Base-by-base conservation (phyloP, 2,113 vertebrate species). In the Macaca mulatta region DNA sequence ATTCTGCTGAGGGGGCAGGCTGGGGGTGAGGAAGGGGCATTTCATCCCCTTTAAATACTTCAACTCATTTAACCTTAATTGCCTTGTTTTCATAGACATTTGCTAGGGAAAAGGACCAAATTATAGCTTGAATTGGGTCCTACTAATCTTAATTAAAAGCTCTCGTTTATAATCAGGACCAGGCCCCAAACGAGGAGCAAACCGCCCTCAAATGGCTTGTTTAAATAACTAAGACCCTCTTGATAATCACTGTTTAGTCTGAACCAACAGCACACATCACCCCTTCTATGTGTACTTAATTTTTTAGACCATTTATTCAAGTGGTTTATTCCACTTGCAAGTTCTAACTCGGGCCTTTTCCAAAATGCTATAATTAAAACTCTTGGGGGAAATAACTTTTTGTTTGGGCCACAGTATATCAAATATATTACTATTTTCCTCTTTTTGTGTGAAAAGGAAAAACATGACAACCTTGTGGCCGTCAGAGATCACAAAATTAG, bases 71-170 rank as follows among this genome's bases (percentile, higher is more conserved):
- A 98, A 98, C 93, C 96, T 98, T 98, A 99, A 99, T 98, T 98
- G 98, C 98, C 98, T 98, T 93, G 97, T 98, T 98, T 99, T 99
- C 98, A 98, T 98, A 98, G 99, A 98, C 97, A 97, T 98, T 98
- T 98, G 95, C 97, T 96, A 97, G 98, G 97, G 97, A 97, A 98
- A 98, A 97, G 98, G 98, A 98, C 98, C 98, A 98, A 98, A 99
- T 98, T 98, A 98, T 97, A 98, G 98, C 97, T 98, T 97, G 98
- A 98, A 98, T 99, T 98, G 98, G 98, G 96, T 93, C 55, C 98
- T 98, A 97, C 98, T 98, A 98, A 98, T 98, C 98, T 98, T 99
- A 99, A 99, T 98, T 98, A 98, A 98, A 99, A 98, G 95, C 97
- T 98, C 97, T 98, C 22, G 48, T 98, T 98, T 98, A 95, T 98